Conservation (phyloP, 2,113 vertebrate species). For the Dasyprocta punctata region DNA sequence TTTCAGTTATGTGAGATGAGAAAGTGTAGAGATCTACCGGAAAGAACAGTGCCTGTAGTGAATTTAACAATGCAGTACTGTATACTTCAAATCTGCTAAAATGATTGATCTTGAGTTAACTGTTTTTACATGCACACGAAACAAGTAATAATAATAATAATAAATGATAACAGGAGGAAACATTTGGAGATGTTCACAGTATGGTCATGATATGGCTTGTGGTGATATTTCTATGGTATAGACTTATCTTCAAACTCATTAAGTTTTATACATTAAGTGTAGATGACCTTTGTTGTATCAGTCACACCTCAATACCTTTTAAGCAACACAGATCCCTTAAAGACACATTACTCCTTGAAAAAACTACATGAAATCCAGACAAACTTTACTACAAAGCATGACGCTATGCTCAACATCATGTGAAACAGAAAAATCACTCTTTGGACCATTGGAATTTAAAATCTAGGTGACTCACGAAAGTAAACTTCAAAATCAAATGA, state of each 20-base stretch:
- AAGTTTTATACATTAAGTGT: not conserved
- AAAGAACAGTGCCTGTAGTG: not conserved
- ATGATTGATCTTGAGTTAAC: not conserved
- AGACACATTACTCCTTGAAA: not conserved
- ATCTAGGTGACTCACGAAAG: not conserved
- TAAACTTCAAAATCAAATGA: not conserved
- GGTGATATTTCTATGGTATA: not conserved
- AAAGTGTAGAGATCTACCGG: not conserved
- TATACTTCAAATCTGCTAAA: not conserved
- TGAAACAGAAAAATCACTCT: not conserved
- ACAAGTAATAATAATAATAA: not conserved
- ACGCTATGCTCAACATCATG: not conserved
- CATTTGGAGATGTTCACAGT: not conserved
- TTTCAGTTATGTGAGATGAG: not conserved
- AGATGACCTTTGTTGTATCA: not conserved
- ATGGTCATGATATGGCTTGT: not conserved
- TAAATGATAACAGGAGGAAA: not conserved
- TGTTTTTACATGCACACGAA: not conserved
- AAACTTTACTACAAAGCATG: not conserved
- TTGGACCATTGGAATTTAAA: conserved; percentile 20
- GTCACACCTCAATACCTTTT: not conserved
- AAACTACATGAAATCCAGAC: not conserved
- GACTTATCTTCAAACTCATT: not conserved
- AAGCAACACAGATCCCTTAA: not conserved
- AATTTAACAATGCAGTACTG: not conserved